Conservation (phyloP, 2,888 invertebrate genomes). For the Drosophila mettleri region DNA sequence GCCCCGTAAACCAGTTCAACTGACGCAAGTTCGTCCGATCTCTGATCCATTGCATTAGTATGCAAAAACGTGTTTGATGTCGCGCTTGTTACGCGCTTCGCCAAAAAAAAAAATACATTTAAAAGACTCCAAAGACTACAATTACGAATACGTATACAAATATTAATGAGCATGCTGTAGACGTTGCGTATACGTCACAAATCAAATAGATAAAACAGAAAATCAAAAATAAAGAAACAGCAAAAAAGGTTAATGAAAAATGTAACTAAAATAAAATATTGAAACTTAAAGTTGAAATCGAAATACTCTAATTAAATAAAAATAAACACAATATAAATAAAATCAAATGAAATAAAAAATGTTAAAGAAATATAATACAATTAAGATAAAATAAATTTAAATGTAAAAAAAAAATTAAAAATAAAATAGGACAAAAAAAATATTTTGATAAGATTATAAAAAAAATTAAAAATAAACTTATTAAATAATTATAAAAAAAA, state of each 20-base stretch:
- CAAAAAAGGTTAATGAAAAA: not conserved
- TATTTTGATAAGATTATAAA: too few species aligned
- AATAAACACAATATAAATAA: not conserved
- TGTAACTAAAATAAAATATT: not conserved
- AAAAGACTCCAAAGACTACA: slow-evolving; percentile 6
- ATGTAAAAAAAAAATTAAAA: too few species aligned
- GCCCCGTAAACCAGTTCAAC: slow-evolving; percentile 37
- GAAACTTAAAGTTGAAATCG: not conserved
- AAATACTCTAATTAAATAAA: slow-evolving; percentile 3
- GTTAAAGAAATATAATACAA: too few species aligned
- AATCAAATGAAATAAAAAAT: not conserved
- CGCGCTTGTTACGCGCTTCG: slow-evolving; percentile 52
- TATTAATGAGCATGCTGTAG: slow-evolving; percentile 29
- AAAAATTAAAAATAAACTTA: too few species aligned
- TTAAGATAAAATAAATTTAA: too few species aligned
- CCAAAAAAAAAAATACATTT: slow-evolving; percentile 46
- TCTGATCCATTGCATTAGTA: slow-evolving; percentile 51
- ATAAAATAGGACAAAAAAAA: too few species aligned
- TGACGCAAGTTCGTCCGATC: slow-evolving; percentile 11
- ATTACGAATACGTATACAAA: slow-evolving; percentile 24
- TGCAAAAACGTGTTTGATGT: slow-evolving; percentile 71
- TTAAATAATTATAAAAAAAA: too few species aligned
- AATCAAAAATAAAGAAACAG: slow-evolving; percentile 5
- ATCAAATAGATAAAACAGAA: slow-evolving; percentile 7
- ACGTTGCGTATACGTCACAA: slow-evolving; percentile 66